Conservation (phyloP, 2,888 invertebrate genomes). For the Sesia apiformis region DNA sequence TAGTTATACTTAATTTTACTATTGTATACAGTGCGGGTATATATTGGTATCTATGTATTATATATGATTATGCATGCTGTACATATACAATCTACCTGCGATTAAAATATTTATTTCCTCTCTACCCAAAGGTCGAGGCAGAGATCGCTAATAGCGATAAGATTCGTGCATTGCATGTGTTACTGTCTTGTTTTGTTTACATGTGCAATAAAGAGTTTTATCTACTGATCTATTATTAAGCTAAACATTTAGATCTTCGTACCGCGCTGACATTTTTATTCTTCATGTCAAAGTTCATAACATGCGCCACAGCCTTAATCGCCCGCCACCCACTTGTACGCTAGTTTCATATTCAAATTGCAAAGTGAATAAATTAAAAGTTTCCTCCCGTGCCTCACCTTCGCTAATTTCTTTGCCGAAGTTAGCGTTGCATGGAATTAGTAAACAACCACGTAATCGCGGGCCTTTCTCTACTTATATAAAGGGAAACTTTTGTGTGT, state of each 20-base stretch:
- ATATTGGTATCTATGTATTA: too few species aligned
- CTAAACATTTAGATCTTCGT: background rate
- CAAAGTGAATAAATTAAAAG: constrained; percentile 52
- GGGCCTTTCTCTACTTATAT: constrained; percentile 4
- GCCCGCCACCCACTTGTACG: constrained; percentile 7
- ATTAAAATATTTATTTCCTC: too few species aligned
- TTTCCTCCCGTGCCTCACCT: constrained; percentile 16
- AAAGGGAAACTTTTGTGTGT: too few species aligned
- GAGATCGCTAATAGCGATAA: too few species aligned
- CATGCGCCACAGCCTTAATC: background rate
- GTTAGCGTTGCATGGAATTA: constrained; percentile 47
- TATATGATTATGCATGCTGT: too few species aligned
- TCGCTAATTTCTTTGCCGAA: constrained; percentile 43
- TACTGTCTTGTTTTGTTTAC: too few species aligned
- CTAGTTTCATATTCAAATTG: constrained; percentile 49
- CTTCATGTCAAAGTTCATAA: background rate
- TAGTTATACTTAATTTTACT: too few species aligned
- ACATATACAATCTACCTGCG: too few species aligned
- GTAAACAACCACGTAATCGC: constrained; percentile 29
- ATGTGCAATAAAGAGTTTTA: too few species aligned
- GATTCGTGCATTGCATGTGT: too few species aligned
- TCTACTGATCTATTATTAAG: background rate
- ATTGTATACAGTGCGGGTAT: too few species aligned
- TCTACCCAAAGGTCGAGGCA: too few species aligned
- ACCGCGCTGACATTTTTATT: background rate